phyloP scores from a whole-genome alignment of 64 coral and sea anemone genomes.

The Anthopleura sola region DNA sequence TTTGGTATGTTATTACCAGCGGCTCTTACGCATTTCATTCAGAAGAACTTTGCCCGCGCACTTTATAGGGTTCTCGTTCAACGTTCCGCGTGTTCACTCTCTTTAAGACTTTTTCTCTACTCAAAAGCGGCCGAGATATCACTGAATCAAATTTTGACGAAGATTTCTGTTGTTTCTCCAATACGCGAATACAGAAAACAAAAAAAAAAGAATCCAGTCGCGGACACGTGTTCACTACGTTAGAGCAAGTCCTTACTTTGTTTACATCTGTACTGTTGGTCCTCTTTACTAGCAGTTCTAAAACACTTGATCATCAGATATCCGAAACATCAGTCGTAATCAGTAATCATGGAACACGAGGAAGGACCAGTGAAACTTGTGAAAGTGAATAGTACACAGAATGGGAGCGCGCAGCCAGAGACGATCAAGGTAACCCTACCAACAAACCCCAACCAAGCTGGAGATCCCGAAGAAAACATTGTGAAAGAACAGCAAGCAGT shows the following conservation, averaged over 20 bases:
- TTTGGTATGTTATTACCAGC: neutral
- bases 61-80: neutral
- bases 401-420: neutral
- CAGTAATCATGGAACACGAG: neutral
- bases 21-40: neutral
- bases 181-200: neutral
- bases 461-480: constrained; percentile 1
- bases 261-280: neutral
- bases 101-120: neutral
- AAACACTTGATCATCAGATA: neutral
- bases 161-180: neutral
- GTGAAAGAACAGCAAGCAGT: constrained; percentile 3
- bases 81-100: neutral
- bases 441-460: neutral
- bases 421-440: neutral
- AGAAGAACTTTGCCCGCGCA: neutral
- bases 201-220: neutral
- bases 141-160: neutral
- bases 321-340: too few relatives aligned
- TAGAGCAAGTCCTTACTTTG: neutral
- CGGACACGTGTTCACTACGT: neutral
- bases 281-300: neutral
- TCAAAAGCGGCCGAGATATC: neutral
- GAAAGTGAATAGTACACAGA: neutral
- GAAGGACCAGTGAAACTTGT: neutral